Evolutionary conservation across 2,888 invertebrate genomes (phyloP), one percentile per base, ranked within the genome.

Genomic region (Liposcelis brunnea): DNA sequence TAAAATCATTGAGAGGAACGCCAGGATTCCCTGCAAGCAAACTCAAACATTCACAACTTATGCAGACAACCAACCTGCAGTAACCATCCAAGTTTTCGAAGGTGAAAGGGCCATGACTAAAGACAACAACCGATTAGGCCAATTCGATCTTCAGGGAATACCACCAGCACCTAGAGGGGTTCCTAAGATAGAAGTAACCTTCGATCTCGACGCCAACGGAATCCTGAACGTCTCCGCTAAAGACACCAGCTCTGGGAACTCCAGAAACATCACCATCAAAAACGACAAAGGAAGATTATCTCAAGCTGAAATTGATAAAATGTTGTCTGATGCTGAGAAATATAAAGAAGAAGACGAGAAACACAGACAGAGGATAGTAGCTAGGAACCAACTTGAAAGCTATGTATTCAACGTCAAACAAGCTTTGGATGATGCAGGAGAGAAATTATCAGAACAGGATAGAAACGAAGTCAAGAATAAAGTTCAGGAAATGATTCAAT

Each of bases 131-230:
- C 64, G 83, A 2, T 62, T 86, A 44, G 84, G 84, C 33, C 83
- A 79, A 14, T 85, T 85, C 55, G 82, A 80, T 56, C 66, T 85
- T 11, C 71, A 75, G 6, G 87, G 86, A 8, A 84, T 89, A 47
- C 82, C 86, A 21, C 86, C 86, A 21, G 83, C 85, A 1, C 85
- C 86, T 0, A 70, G 86, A 51, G 86, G 86, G 14, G 70, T 81
- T 2, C 80, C 81, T 1, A 78, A 81, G 64, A 74, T 80, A 53
- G 67, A 82, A 61, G 82, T 87, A 0, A 82, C 85, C 1, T 90
- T 90, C 53, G 86, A 89, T 59, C 68, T 90, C 44, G 87, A 90
- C 55, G 86, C 86, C n/a, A 87, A 90, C 58, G 87, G 89, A 49
- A 90, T 90, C 49, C 61, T 86, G 4, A 79, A 85, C 55, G 65